phyloP scores from a whole-genome alignment of 2,888 invertebrate genomes.

The Oscheius sp. region DNA sequence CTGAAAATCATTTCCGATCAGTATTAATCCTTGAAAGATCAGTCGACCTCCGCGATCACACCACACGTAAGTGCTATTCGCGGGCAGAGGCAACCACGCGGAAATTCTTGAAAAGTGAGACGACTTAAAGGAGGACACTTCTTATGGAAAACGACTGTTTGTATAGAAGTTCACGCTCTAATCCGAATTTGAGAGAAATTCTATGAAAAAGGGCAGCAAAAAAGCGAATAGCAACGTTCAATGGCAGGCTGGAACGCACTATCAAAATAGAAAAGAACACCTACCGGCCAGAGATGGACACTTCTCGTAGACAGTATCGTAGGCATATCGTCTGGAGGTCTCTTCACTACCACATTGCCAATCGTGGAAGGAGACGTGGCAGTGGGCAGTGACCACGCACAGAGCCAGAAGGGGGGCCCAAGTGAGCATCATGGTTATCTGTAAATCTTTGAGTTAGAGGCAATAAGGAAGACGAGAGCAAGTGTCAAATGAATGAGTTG shows the following conservation, averaged over 20 bases:
- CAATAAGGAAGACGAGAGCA: background rate
- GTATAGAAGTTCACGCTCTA: background rate
- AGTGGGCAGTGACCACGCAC: background rate
- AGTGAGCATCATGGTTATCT: conserved; percentile 6
- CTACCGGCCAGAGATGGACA: conserved; percentile 47
- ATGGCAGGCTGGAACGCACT: background rate
- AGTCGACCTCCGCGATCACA: conserved; percentile 12
- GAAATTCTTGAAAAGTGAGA: conserved; percentile 21
- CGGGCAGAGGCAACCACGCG: conserved; percentile 27
- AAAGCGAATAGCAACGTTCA: background rate
- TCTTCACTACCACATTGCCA: conserved; percentile 55
- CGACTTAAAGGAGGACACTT: background rate
- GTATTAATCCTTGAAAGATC: background rate
- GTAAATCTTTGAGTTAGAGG: background rate
- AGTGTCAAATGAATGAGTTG: background rate
- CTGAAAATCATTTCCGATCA: conserved; percentile 43
- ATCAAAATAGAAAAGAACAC: background rate
- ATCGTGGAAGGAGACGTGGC: conserved; percentile 27
- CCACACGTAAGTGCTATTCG: conserved; percentile 25
- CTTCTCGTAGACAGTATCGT: conserved; percentile 16
- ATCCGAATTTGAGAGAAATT: background rate
- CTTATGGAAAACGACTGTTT: background rate
- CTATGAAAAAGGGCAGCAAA: background rate
- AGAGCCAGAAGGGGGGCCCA: conserved; percentile 19
- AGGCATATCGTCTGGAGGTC: conserved; percentile 34